Evolutionary conservation across 2,113 vertebrate species (phyloP), one percentile per base, ranked within the genome.

Genomic region (Anarrhichthys ocellatus): DNA sequence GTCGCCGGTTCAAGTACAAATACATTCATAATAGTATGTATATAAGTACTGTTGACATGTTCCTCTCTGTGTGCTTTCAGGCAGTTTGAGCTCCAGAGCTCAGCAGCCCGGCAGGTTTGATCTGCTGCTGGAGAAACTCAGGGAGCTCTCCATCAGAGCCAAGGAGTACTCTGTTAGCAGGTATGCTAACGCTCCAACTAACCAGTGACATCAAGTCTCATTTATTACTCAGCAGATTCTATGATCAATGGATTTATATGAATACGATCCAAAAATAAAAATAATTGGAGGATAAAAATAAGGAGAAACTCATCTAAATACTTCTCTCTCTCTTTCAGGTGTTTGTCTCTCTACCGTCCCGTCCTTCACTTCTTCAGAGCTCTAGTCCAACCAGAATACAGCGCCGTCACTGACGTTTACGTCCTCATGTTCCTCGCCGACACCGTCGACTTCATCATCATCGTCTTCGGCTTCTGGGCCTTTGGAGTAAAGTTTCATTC

Each of bases 391-490:
- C 97, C 98, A 10, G 97, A 99, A 79, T 99, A 97, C 93, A 99
- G 97, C 5, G 97, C 97, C 0, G 97, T 99, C 89, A 98, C 97
- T 0, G 97, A 99, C 1, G 97, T 99, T 3, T 99, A 99, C 0
- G 97, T 98, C 77, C 95, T 98, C 83, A 99, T 99, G 98, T 99
- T 99, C 90, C 94, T 99, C 27, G 97, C 97, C 0, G 98, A 99
- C 85, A 98, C 97, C 0, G 96, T 98, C 0, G 97, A 98, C 91
- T 99, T 99, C 91, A 96, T 99, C 94, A 97, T 98, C 92, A 98
- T 98, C 54, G 96, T 99, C 63, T 99, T 99, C 73, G 97, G 97
- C 80, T 99, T 98, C 90, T 97, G 97, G 96, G 97, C 97, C 70
- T 99, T 99, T 63, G 98, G 97, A 94, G 97, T 99, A 95, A 24